Evolutionary conservation across 23 tunicate genomes (phyloP), one percentile per base, ranked within the genome.

Genomic region (Diplosoma virens): DNA sequence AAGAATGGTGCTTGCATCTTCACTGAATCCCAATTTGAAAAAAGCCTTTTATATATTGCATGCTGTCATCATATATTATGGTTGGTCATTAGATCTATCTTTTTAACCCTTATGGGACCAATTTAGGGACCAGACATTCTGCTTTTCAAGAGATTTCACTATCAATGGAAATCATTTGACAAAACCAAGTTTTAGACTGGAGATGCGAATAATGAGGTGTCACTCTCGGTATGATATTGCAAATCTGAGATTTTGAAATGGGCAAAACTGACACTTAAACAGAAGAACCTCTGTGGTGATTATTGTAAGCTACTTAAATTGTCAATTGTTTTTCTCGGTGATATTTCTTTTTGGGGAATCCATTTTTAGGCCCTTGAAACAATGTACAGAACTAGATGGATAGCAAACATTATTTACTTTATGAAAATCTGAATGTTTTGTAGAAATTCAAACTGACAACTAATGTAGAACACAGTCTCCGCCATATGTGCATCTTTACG

Each of bases 1-100:
- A 65, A 65, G 34, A 35, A 68, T 34, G 55, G 75, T 37, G 75
- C 75, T 34, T 68, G 75, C 54, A 37, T 68, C 25, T 26, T 68
- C 24, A 16, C 37, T 22, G 55, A 68, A 68, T 3, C 53, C 35
- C 17, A 68, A 46, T 16, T 46, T 46, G 52, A n/a, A n/a, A n/a
- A n/a, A n/a, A n/a, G n/a, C n/a, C n/a, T n/a, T n/a, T n/a, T n/a
- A n/a, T n/a, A n/a, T n/a, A n/a, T n/a, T n/a, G n/a, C n/a, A n/a
- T n/a, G n/a, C n/a, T n/a, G 70, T 63, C 70, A 63, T 63, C 70
- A 20, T 29, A 63, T 63, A 63, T 27, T 63, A 30, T 34, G 29
- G 20, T 63, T 63, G 70, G 20, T 63, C 33, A 63, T 63, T 63
- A 36, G 11, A 30, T 34, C 33, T 63, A 36, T 30, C 70, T 63